phyloP scores from a whole-genome alignment of 2,888 invertebrate species.

The Lymantria monacha region DNA sequence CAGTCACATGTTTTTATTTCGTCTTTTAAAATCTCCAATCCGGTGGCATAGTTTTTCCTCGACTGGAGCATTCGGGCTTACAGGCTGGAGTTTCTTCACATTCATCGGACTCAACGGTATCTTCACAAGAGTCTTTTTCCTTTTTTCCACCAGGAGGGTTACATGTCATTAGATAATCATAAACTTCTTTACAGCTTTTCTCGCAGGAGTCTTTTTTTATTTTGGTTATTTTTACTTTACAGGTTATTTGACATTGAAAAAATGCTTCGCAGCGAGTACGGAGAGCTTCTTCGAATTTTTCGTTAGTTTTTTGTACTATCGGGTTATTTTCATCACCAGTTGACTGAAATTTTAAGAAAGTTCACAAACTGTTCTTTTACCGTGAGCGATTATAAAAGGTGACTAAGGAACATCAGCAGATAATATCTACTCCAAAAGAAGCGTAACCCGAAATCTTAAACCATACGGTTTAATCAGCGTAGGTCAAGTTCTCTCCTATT shows the following conservation, averaged over 20 bases:
- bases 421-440: neutral
- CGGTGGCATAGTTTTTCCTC: slow-evolving; percentile 45
- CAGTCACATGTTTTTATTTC: neutral
- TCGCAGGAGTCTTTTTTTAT: slow-evolving; percentile 5
- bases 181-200: slow-evolving; percentile 12
- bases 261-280: slow-evolving; percentile 34
- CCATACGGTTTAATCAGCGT: no score
- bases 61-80: neutral
- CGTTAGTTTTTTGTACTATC: slow-evolving; percentile 1
- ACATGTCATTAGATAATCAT: slow-evolving; percentile 25
- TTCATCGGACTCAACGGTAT: neutral
- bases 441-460: no score
- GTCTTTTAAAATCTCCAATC: slow-evolving; percentile 9
- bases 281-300: slow-evolving; percentile 23
- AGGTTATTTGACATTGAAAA: slow-evolving; percentile 10
- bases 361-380: no score
- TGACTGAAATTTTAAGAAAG: neutral
- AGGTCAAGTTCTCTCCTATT: no score
- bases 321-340: slow-evolving; percentile 10
- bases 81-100: neutral
- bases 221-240: neutral
- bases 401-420: neutral
- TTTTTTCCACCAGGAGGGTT: slow-evolving; percentile 13
- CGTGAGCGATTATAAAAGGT: neutral
- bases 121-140: slow-evolving; percentile 10